Evolutionary conservation across 2,888 invertebrate species (phyloP), one percentile per base, ranked within the genome.

Genomic region (Hololepta plana): DNA sequence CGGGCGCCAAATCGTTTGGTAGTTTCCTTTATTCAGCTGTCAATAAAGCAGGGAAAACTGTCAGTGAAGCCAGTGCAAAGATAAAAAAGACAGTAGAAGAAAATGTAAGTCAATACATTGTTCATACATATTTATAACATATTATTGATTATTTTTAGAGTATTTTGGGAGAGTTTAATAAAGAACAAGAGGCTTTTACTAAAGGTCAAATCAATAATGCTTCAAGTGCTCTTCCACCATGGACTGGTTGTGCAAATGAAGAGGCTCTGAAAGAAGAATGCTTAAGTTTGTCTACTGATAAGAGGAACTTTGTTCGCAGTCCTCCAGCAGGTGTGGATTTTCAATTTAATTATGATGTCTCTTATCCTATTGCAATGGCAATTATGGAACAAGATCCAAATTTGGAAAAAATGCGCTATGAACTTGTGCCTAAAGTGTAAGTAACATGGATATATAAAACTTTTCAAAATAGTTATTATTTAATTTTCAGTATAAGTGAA

Each of bases 351-450:
- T 90, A 88, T 55, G 85, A 87, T 53, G 69, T 77, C 42, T 76
- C 82, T 58, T 85, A 81, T 57, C 91, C 91, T 21, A 72, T 93
- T 49, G 96, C 96, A 35, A 72, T 85, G 61, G 81, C 88, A 43
- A 88, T 91, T 46, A 76, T 98, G 62, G 76, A 81, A 40, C 82
- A 91, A 53, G 96, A 98, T 60, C 77, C 85, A 34, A 88, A 91
- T 59, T 71, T 98, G 47, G 84, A 91, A 59, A 87, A 87, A 61
- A 95, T 96, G 90, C 79, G 98, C 58, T 98, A 95, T 64, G 90
- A 95, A 57, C 72, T 98, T 51, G 98, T 98, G 53, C 98, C 98
- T 46, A 98, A 96, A 80, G 76, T 88, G 95, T 95, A 60, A 72
- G 85, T 71, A 40, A 25, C 6, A n/a, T 10, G n/a, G n/a, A n/a